Base-by-base conservation (phyloP, 1,140 invertebrate species). In the Copidosoma floridanum region DNA sequence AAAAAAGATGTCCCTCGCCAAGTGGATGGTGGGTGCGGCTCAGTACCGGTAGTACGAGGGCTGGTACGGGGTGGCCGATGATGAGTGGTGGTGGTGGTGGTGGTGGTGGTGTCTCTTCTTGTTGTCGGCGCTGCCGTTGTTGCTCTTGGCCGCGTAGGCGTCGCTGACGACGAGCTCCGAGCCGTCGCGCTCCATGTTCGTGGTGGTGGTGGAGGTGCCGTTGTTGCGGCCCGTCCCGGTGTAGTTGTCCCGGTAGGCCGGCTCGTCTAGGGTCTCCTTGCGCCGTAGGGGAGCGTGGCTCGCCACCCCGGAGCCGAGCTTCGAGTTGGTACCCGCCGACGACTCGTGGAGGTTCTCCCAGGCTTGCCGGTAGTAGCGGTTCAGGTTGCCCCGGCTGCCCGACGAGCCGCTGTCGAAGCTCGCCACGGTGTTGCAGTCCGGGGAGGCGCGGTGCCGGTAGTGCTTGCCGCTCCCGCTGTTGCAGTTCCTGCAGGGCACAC, bases 261-360 rank as follows among this genome's bases (percentile, higher is more conserved):
- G 86, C 67, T 86, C 85, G 75, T 89, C 88, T 63, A 88, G 72
- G 21, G 87, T 89, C 65, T 89, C 89, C 74, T 89, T 88, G 44
- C 87, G 83, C 35, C 84, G 78, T 11, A 87, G 76, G 1, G 83
- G 82, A 38, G 84, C 81, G 68, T 85, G 84, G 48, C 79, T 81
- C 14, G 1, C 32, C 32, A 14, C 24, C 10, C 37, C 14, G 8
- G 41, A 12, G 18, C 50, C 50, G 12, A 61, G 38, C 26, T 85
- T 86, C 43, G 83, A 84, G n/a, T n/a, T n/a, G n/a, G n/a, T n/a
- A 23, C 86, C 85, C 4, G 50, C 53, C 11, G 89, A 84, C 14
- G 89, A 89, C 77, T 93, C 90, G 71, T 94, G 91, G 4, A 95
- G 82, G 74, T 95, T 94, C 70, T 94, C 92, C 93, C 93, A 95